Conservation (phyloP, 2,888 invertebrate species). For the Phlogophora meticulosa region DNA sequence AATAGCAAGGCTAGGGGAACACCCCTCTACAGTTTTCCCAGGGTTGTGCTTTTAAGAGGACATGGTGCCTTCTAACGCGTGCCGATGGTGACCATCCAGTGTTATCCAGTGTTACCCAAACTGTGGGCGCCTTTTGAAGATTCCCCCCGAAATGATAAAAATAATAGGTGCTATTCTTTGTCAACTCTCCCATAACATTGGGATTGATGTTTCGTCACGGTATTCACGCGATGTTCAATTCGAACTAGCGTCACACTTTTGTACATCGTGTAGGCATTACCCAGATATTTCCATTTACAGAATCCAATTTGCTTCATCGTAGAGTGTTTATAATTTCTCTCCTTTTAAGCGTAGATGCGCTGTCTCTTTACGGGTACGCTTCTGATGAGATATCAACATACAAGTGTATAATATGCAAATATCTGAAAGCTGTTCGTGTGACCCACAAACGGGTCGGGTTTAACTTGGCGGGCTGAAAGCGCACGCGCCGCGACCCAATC, state of each 20-base stretch:
- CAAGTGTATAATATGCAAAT: constrained; percentile 76
- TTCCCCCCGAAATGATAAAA: no score
- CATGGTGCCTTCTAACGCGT: no score
- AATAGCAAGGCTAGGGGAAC: no score
- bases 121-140: no score
- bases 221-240: constrained; percentile 23
- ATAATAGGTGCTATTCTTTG: constrained; percentile 44
- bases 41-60: no score
- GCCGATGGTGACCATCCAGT: no score
- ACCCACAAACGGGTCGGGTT: constrained; percentile 77
- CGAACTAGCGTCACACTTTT: neutral
- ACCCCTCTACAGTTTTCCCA: no score
- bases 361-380: constrained; percentile 62
- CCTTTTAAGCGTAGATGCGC: constrained; percentile 65
- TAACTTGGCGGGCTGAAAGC: constrained; percentile 67
- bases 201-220: constrained; percentile 15
- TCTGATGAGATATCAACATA: constrained; percentile 68
- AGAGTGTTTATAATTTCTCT: constrained; percentile 63
- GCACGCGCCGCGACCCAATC: constrained; percentile 66
- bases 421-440: constrained; percentile 84
- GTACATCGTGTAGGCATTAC: neutral
- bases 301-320: constrained; percentile 32
- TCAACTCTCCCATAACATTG: constrained; percentile 59
- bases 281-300: constrained; percentile 4
- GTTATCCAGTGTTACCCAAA: no score